Evolutionary conservation across 23 tunicate genomes (phyloP), one percentile per base, ranked within the genome.

Genomic region (Halocynthia aurantium): DNA sequence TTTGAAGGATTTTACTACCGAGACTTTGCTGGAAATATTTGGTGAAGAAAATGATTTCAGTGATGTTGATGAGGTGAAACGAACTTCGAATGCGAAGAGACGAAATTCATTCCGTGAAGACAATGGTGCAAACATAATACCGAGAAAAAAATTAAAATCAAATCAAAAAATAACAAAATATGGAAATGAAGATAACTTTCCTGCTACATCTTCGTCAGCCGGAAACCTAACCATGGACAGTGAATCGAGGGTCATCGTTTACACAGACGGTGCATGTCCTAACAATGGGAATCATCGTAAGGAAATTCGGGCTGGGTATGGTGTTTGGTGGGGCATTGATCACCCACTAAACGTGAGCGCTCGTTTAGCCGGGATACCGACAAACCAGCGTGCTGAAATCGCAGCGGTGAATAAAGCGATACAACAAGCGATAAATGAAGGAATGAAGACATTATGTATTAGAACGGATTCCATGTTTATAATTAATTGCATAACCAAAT

Each of bases 261-360:
- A 77, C 84, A 92, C 98, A 7, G 98, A 92, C 80, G 98, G 98
- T n/a, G 98, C 98, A 18, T 92, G 98, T 75, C 82, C 98, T 5
- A 79, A 73, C 10, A 92, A 92, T 76, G 92, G 92, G 6, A 74
- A 65, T 31, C 4, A 31, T 31, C 55, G 17, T 13, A 69, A 20
- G 50, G 78, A 63, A 44, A n/a, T 71, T 57, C 49, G 31, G n/a
- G 98, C 98, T 52, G 98, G 98, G 80, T 92, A 82, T 77, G 98
- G 98, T 6, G 98, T 92, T 5, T 92, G 90, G 90, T 92, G 98
- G 98, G 98, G 98, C 5, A 67, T 79, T 19, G 69, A 75, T 55
- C 88, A 92, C 69, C 88, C 86, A 52, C 71, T 92, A 6, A 92
- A 92, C 55, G 31, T 86, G 51, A 87, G 84, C 22, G 51, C 81